A percentile compares a stretch with the other conserved stretches of the same genome.
These are phyloP conservation scores for Platanista minor DNA, from an alignment of 2,113 vertebrate genomes.

Conservation along the genomic window DNA sequence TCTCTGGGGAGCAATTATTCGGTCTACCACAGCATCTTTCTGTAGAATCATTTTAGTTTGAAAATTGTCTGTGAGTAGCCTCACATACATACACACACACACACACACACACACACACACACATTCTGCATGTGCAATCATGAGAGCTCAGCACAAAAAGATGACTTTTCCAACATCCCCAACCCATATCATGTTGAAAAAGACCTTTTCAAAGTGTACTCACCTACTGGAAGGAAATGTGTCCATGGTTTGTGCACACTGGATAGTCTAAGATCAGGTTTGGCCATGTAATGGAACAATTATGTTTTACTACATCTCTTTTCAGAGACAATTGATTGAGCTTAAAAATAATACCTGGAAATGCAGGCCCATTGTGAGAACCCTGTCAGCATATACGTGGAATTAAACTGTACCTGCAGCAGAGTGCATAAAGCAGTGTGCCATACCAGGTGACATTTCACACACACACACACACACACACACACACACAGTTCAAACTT, in stretches of 20 bases:
- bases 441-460: background rate
- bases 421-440: background rate
- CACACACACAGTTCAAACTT: background rate
- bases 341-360: background rate
- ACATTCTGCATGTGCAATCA: background rate
- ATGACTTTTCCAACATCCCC: background rate
- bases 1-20: background rate
- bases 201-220: background rate
- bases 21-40: background rate
- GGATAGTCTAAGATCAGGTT: background rate
- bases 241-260: background rate
- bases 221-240: background rate
- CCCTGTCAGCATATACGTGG: background rate
- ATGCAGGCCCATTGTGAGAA: background rate
- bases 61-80: background rate
- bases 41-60: background rate
- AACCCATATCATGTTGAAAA: background rate
- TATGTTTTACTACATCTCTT: background rate
- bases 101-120: background rate
- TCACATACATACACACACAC: background rate
- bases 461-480: background rate
- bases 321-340: background rate
- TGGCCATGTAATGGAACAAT: background rate
- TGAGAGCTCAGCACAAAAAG: background rate
- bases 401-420: background rate